Evolutionary conservation across 2,113 vertebrate genomes (phyloP).

Genomic region (Telmatochromis brachygnathus): DNA sequence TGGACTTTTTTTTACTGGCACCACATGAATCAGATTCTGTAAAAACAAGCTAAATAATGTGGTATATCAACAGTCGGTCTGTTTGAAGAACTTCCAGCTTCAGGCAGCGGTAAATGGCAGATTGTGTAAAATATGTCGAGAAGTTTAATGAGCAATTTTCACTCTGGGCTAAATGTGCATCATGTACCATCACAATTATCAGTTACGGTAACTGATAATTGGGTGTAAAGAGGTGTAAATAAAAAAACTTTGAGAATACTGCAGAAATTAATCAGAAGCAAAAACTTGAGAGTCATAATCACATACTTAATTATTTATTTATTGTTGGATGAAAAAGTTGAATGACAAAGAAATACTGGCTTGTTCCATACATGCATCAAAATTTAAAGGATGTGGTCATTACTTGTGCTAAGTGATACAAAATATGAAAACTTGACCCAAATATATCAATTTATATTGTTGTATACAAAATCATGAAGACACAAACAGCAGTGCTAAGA

Average conservation of each 20-base stretch:
- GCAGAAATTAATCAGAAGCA: neutral
- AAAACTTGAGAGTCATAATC: neutral
- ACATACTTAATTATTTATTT: neutral
- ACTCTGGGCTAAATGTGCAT: neutral
- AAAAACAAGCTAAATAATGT: neutral
- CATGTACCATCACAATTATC: neutral
- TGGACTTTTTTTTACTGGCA: neutral
- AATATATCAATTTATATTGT: neutral
- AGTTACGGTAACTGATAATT: neutral
- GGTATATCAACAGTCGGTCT: neutral
- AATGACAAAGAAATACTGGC: neutral
- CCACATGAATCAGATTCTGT: neutral
- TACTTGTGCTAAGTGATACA: neutral
- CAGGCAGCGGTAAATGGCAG: neutral
- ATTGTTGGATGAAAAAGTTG: neutral
- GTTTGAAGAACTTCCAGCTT: neutral
- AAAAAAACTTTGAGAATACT: neutral
- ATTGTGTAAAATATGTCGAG: neutral
- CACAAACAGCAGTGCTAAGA: neutral
- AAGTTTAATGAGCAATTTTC: neutral
- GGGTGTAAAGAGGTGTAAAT: too few species aligned
- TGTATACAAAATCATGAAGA: neutral
- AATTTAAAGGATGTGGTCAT: neutral
- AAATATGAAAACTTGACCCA: neutral
- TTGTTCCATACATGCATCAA: neutral